Conservation (phyloP, 2,888 invertebrate genomes). For the Stegophylla sp. region DNA sequence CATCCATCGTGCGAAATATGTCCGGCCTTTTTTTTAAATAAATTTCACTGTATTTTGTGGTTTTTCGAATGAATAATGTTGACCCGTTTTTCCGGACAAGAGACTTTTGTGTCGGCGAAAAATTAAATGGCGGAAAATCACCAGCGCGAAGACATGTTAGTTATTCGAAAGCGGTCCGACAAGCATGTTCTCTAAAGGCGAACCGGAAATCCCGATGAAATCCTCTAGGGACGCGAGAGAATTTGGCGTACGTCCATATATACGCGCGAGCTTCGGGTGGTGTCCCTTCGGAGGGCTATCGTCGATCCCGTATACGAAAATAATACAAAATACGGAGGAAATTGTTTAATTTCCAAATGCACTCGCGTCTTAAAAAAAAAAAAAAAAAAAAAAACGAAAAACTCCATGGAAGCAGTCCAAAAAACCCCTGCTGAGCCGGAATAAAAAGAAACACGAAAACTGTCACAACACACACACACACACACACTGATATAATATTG, state of each 20-base stretch:
- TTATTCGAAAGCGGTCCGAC: background rate
- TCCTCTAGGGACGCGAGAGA: background rate
- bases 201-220: slow-evolving; percentile 17
- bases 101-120: background rate
- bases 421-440: background rate
- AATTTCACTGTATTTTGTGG: no score
- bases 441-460: background rate
- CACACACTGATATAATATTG: no score
- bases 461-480: background rate
- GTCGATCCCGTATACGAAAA: slow-evolving; percentile 11
- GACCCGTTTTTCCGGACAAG: background rate
- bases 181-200: slow-evolving; percentile 1
- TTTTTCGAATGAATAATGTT: no score
- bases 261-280: no score
- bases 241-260: slow-evolving; percentile 37
- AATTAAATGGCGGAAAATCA: background rate
- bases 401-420: slow-evolving; percentile 16
- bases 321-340: background rate
- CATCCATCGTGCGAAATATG: no score
- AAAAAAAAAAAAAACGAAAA: slow-evolving; percentile 1
- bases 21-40: no score
- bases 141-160: background rate
- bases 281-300: background rate
- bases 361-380: background rate
- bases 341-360: slow-evolving; percentile 39